Evolutionary conservation across 2,113 vertebrate genomes (phyloP), one percentile per base, ranked within the genome.

Genomic region (Sinocyclocheilus maitianheensis): DNA sequence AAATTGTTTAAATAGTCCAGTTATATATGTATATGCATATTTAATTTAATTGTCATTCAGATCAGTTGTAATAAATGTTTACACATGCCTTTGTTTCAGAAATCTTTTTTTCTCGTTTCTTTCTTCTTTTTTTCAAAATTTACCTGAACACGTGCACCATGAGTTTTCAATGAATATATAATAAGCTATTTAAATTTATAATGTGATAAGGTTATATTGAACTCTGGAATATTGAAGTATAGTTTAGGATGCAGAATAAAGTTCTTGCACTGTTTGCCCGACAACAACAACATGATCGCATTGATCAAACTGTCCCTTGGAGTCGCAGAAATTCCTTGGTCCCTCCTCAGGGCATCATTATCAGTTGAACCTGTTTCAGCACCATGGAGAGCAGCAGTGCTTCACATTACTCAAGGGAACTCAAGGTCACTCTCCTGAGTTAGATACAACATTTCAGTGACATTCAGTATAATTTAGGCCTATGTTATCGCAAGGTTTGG

Each of bases 11-110:
- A 78, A 89, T 89, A n/a, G 37, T 72, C 9, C 40, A 76, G 83
- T 65, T 71, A 1, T 90, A 72, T 91, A 89, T 93, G 90, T 93
- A 89, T 91, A 90, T 91, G 16, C 40, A 58, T 82, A 53, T 72
- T 77, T 84, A 60, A 60, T 76, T 86, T 77, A 72, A 63, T 78
- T 51, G 46, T 83, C 58, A 60, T 46, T 72, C 18, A 2, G 81
- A 81, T 85, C 20, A 20, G 85, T 87, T 87, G 87, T 81, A 95
- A 94, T 94, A 95, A 94, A 95, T 93, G 88, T 93, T 93, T 93
- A 90, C 91, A 91, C 26, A 55, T 83, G 65, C 65, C 16, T 13
- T 83, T 51, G 24, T 76, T 84, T 81, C 58, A 13, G 30, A 20
- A 5, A 26, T 46, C 2, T 84, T 60, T 24, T 7, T 14, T 81